A percentile compares a stretch with the other conserved stretches of the same genome.
These are phyloP conservation scores for Calyptommatus sinebrachiatus DNA, from an alignment of 2,113 vertebrate species.

Conservation along the genomic window DNA sequence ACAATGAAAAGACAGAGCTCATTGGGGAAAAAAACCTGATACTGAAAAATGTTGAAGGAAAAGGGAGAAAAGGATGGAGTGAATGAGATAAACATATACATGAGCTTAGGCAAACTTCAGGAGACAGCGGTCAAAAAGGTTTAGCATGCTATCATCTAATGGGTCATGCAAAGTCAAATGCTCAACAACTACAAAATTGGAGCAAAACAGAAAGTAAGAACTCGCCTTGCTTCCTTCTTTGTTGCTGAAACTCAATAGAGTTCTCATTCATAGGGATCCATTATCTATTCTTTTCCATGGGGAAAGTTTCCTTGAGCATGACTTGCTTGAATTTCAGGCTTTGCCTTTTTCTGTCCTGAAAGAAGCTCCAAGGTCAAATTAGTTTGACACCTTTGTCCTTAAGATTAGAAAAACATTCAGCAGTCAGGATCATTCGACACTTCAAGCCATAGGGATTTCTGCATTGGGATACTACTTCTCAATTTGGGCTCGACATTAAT, in stretches of 20 bases:
- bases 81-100: too few species aligned
- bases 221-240: background rate
- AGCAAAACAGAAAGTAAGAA: background rate
- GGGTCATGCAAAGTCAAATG: too few species aligned
- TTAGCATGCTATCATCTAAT: too few species aligned
- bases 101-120: too few species aligned
- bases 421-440: background rate
- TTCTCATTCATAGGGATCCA: background rate
- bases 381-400: background rate
- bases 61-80: too few species aligned
- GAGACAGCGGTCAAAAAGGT: too few species aligned
- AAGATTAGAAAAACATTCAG: background rate
- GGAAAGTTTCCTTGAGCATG: background rate
- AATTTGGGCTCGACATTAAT: background rate
- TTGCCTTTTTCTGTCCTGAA: background rate
- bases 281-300: background rate
- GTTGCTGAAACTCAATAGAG: background rate
- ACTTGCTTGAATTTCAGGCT: background rate
- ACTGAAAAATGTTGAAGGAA: too few species aligned
- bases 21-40: too few species aligned
- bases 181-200: too few species aligned
- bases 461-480: background rate
- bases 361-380: background rate
- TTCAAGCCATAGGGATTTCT: background rate
- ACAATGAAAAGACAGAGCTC: too few species aligned